Conservation (phyloP, 2,888 invertebrate genomes). For the Globia sparganii region DNA sequence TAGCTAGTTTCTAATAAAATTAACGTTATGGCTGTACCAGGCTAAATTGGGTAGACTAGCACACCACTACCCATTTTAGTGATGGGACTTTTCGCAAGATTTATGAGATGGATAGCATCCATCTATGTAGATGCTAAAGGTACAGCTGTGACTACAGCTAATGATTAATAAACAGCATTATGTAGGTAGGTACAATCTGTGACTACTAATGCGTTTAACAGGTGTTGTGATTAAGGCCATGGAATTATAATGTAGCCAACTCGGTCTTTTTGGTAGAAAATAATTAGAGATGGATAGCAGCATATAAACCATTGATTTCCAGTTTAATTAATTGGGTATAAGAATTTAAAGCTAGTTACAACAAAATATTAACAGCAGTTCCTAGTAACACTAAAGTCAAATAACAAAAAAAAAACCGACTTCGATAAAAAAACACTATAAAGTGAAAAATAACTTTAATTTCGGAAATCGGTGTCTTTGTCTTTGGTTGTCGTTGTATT, state of each 20-base stretch:
- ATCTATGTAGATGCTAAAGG: not conserved
- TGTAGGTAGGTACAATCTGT: conserved; percentile 15
- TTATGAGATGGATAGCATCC: conserved; percentile 17
- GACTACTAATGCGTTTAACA: conserved; percentile 41
- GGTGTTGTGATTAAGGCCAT: conserved; percentile 33
- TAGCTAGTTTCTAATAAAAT: conserved; percentile 29
- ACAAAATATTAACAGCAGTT: not conserved
- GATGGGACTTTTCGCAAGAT: conserved; percentile 13
- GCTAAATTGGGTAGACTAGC: conserved; percentile 8
- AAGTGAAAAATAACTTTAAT: no score
- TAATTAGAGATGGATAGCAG: no score
- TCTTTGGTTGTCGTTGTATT: no score
- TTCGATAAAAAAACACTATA: no score
- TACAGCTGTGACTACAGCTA: conserved; percentile 15
- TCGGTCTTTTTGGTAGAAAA: not conserved
- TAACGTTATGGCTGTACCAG: conserved; percentile 3
- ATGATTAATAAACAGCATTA: conserved; percentile 32
- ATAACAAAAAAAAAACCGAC: no score
- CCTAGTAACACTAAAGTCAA: not conserved
- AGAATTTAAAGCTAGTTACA: not conserved
- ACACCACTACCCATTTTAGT: not conserved
- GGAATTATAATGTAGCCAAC: conserved; percentile 1
- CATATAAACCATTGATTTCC: no score
- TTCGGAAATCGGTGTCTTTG: no score
- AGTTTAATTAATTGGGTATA: no score